phyloP scores from a whole-genome alignment of 2,888 invertebrate genomes.

The Brachylomia viminalis region DNA sequence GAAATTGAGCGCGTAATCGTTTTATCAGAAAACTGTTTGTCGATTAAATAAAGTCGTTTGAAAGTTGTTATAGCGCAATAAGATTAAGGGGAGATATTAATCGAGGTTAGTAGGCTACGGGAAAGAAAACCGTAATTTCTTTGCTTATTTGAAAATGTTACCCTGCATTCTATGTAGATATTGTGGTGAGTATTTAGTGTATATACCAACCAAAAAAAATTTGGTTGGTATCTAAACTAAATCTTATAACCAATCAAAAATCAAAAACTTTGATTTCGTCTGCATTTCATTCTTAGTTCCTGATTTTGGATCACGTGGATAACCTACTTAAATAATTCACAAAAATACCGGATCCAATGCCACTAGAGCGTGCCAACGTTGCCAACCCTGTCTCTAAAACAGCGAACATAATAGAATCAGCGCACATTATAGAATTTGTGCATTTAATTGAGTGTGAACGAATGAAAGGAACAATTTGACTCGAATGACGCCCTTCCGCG shows the following conservation, averaged over 20 bases:
- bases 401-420: constrained; percentile 55
- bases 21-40: constrained; percentile 61
- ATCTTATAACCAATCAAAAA: no score
- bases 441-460: constrained; percentile 84
- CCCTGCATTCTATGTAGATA: neutral
- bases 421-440: constrained; percentile 74
- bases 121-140: neutral
- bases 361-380: constrained; percentile 47
- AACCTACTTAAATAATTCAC: neutral
- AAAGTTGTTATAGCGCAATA: constrained; percentile 58
- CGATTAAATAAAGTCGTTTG: constrained; percentile 59
- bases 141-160: neutral
- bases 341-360: neutral
- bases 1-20: constrained; percentile 59
- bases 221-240: no score
- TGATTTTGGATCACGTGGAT: neutral
- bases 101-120: constrained; percentile 15
- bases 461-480: constrained; percentile 76
- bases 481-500: constrained; percentile 71
- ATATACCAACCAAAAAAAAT: neutral
- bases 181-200: neutral
- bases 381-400: constrained; percentile 55
- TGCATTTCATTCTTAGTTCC: neutral
- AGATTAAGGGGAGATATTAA: constrained; percentile 38
- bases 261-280: neutral